Evolutionary conservation across 2,797 vertebrate genomes (phyloP).

Genomic region (Danio jaintianensis): DNA sequence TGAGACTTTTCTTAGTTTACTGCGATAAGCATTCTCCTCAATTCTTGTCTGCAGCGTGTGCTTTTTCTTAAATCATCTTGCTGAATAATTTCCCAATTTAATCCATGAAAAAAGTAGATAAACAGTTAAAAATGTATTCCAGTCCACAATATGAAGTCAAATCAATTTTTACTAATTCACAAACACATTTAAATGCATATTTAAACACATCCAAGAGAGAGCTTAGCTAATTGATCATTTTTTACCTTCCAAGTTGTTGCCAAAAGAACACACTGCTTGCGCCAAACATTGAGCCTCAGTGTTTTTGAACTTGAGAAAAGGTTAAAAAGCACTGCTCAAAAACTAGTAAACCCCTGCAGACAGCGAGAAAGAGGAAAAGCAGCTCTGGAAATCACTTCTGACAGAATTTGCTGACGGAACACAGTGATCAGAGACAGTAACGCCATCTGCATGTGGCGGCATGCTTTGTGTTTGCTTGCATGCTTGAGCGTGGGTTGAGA

Average conservation of each 20-base stretch:
- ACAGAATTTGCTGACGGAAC: constrained; percentile 47
- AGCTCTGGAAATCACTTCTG: constrained; percentile 58
- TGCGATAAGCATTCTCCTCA: neutral
- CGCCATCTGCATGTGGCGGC: constrained; percentile 21
- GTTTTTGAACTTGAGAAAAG: neutral
- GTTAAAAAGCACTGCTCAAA: constrained; percentile 6
- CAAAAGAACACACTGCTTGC: neutral
- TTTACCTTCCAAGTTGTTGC: no score
- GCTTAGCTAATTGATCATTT: neutral
- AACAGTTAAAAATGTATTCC: neutral
- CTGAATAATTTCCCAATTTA: neutral
- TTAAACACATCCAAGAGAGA: neutral
- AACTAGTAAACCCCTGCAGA: constrained; percentile 48
- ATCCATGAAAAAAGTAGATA: neutral
- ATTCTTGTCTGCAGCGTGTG: neutral
- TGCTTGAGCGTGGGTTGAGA: constrained; percentile 41
- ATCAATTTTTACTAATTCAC: neutral
- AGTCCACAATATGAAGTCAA: neutral
- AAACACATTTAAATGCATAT: no score
- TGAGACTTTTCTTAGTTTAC: neutral
- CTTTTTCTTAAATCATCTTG: neutral
- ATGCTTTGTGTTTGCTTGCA: constrained; percentile 49
- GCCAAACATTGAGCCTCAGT: neutral
- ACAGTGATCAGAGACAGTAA: constrained; percentile 46
- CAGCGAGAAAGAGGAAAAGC: constrained; percentile 69